Conservation (phyloP, 2,888 invertebrate species). For the Drosophila mayaguana region DNA sequence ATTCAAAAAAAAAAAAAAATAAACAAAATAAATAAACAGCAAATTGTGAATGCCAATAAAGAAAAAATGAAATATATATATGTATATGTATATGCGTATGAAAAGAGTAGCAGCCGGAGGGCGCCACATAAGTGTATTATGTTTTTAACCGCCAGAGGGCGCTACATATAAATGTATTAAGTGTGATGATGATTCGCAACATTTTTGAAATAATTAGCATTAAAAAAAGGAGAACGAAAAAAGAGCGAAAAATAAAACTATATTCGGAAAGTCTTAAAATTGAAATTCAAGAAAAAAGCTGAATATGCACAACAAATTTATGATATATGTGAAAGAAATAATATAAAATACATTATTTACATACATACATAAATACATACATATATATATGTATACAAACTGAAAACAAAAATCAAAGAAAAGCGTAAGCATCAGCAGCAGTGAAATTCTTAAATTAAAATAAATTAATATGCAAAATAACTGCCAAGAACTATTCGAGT, state of each 20-base stretch:
- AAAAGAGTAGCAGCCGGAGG: conserved; percentile 24
- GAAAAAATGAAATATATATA: conserved; percentile 3
- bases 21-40: conserved; percentile 16
- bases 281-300: conserved; percentile 4
- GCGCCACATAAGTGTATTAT: conserved; percentile 23
- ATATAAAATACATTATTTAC: conserved; percentile 60
- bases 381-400: conserved; percentile 16
- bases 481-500: conserved; percentile 83
- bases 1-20: conserved; percentile 4
- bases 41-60: conserved; percentile 39
- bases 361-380: neutral
- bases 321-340: conserved; percentile 61
- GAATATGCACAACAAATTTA: conserved; percentile 35
- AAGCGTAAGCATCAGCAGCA: conserved; percentile 30
- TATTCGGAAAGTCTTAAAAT: neutral
- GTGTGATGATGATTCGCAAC: conserved; percentile 15
- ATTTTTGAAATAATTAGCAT: conserved; percentile 28
- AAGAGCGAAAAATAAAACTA: neutral
- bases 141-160: conserved; percentile 25
- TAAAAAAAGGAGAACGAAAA: neutral
- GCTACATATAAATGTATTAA: conserved; percentile 20
- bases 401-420: conserved; percentile 28
- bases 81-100: conserved; percentile 7
- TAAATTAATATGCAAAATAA: conserved; percentile 74
- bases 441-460: conserved; percentile 41